Conservation (phyloP, 2,888 invertebrate species). For the Tenthredo distinguenda region DNA sequence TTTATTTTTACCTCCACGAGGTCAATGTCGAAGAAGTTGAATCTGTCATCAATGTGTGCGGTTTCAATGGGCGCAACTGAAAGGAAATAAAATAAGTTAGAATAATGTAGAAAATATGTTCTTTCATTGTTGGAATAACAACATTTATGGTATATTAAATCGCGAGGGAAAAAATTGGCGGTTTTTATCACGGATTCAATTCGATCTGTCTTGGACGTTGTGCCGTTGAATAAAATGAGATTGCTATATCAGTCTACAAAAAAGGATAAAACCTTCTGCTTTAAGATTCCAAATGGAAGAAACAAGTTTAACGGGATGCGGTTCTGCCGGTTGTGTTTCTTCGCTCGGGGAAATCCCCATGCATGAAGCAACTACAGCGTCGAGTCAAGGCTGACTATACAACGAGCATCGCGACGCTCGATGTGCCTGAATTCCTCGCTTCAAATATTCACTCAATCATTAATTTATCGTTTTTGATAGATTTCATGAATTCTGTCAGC, state of each 20-base stretch:
- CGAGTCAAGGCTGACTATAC: slow-evolving; percentile 17
- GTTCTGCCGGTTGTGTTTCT: slow-evolving; percentile 24
- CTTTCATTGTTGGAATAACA: background rate
- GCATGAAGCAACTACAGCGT: slow-evolving; percentile 25
- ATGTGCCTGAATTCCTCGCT: slow-evolving; percentile 7
- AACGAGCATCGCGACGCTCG: background rate
- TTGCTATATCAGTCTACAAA: background rate
- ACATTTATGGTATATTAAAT: background rate
- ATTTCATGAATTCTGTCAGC: background rate
- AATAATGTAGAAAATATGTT: background rate
- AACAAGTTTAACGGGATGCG: slow-evolving; percentile 43
- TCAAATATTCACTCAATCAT: background rate
- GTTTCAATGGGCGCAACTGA: background rate
- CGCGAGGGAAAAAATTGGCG: background rate
- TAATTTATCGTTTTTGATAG: background rate
- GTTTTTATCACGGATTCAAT: background rate
- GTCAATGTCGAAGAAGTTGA: slow-evolving; percentile 81
- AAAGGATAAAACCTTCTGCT: background rate
- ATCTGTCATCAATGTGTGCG: slow-evolving; percentile 67
- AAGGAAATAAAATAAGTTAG: background rate
- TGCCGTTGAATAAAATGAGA: background rate
- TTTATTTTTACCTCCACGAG: slow-evolving; percentile 77
- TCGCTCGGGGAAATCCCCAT: slow-evolving; percentile 40
- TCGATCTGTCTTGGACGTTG: background rate
- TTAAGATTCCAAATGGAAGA: slow-evolving; percentile 23